Percentiles rank a stretch among this genome's conserved stretches.
Conservation (phyloP, 92 coral and sea anemone species). For the Nematostella vectensis region DNA sequence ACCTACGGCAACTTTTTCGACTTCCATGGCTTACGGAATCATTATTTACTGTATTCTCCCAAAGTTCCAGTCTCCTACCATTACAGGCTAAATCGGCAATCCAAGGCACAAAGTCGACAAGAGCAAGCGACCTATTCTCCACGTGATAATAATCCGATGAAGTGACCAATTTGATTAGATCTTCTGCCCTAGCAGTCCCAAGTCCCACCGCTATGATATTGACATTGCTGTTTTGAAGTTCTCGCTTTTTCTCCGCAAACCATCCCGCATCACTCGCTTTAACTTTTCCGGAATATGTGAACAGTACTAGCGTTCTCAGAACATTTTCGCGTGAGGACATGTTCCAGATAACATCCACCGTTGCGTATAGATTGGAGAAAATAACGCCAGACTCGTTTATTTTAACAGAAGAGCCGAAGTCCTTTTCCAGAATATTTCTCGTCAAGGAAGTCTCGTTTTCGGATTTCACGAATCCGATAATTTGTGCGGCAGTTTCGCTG, state of each 20-base stretch:
- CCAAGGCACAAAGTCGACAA: slow-evolving; percentile 16
- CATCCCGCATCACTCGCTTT: not conserved
- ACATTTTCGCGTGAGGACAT: not conserved
- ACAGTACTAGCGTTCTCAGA: slow-evolving; percentile 15
- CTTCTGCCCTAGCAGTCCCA: not conserved
- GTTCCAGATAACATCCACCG: slow-evolving; percentile 1
- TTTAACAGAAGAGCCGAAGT: not conserved
- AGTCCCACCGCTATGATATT: slow-evolving; percentile 23
- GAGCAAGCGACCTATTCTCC: not conserved
- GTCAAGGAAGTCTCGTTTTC: not conserved
- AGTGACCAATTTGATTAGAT: too few relatives aligned
- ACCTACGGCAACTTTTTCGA: too few relatives aligned
- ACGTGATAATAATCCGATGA: not conserved
- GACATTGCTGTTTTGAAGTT: slow-evolving; percentile 3
- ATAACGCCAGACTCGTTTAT: not conserved
- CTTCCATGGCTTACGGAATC: too few relatives aligned
- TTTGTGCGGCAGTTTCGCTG: not conserved
- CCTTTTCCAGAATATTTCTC: not conserved
- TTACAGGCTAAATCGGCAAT: slow-evolving; percentile 25
- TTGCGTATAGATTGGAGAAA: slow-evolving; percentile 5
- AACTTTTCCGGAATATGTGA: slow-evolving; percentile 12
- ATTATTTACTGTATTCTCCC: too few relatives aligned
- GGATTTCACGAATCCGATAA: not conserved
- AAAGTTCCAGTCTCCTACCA: slow-evolving; percentile 21
- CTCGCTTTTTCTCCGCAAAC: not conserved